These are phyloP conservation scores for Crocallis elinguaria DNA, from an alignment of 2,888 invertebrate genomes.

Conservation along the genomic window DNA sequence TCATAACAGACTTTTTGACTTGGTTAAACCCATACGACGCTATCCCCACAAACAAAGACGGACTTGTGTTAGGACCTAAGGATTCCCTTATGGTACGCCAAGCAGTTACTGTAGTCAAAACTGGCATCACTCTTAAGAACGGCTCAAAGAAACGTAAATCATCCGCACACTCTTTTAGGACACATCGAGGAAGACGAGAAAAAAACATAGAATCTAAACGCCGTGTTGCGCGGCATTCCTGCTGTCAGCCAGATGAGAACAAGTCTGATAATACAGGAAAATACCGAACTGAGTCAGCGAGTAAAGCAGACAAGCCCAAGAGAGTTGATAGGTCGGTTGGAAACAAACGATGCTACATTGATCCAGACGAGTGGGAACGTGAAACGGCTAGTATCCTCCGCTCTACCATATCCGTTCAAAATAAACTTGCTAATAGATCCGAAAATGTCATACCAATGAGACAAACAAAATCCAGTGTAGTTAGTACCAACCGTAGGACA, in stretches of 20 bases:
- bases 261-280: conserved; percentile 48
- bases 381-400: conserved; percentile 84
- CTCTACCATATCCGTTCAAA: conserved; percentile 76
- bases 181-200: conserved; percentile 75
- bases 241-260: conserved; percentile 66
- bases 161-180: conserved; percentile 79
- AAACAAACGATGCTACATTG: conserved; percentile 82
- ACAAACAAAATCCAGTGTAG: conserved; percentile 66
- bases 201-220: conserved; percentile 74
- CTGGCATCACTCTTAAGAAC: conserved; percentile 66
- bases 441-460: conserved; percentile 57
- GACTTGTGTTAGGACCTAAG: conserved; percentile 62
- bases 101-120: conserved; percentile 77
- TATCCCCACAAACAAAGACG: conserved; percentile 68
- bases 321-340: conserved; percentile 75
- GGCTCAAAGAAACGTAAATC: conserved; percentile 80
- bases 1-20: conserved; percentile 88
- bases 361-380: conserved; percentile 81
- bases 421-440: conserved; percentile 61
- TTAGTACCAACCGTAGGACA: conserved; percentile 53
- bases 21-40: conserved; percentile 85
- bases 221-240: conserved; percentile 72
- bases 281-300: conserved; percentile 77
- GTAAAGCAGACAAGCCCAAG: conserved; percentile 68
- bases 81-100: conserved; percentile 79